Base-by-base conservation (phyloP, 2,888 invertebrate species). In the Calephelis perditalis region DNA sequence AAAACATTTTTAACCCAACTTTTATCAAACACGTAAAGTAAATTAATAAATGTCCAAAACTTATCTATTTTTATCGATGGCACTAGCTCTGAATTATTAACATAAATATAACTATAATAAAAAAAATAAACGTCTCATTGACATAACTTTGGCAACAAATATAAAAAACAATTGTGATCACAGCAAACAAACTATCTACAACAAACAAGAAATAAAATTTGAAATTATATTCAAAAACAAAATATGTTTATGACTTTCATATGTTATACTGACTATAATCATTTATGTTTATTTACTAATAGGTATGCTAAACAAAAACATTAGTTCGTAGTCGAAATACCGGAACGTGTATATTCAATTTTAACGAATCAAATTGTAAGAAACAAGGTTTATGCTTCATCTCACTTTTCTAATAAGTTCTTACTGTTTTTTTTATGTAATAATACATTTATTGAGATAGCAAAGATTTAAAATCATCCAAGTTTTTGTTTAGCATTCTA, bases 151-250 rank as follows among this genome's bases (percentile, higher is more conserved):
- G 69, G 69, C 67, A 67, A 70, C 64, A 66, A 66, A 67, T 63
- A 62, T 66, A 68, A 66, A n/a, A 67, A 61, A 67, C 58, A 62
- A 64, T 63, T 67, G 61, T 59, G 68, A 72, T 73, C 72, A 72
- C 70, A 73, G 71, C 69, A 71, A 71, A 69, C 67, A 56, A 62
- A 63, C 58, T 59, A 60, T 52, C 52, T 52, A 52, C 52, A 64
- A 64, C 44, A 65, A 63, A 65, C 55, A 54, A 47, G 26, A 10
- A 15, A 49, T 5, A 67, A 69, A 67, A 63, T 63, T 63, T 56
- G 26, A 55, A 58, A 67, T 62, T 63, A 65, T 63, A 63, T 55
- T 65, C 55, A 57, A 61, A 58, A 67, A 60, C 58, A 58, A 59
- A 60, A 59, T 59, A 45, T 44, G 26, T 26, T 3, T 26, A 15